These are phyloP conservation scores for Gila robusta DNA, from an alignment of 2,797 vertebrate species.

Conservation along the genomic window DNA sequence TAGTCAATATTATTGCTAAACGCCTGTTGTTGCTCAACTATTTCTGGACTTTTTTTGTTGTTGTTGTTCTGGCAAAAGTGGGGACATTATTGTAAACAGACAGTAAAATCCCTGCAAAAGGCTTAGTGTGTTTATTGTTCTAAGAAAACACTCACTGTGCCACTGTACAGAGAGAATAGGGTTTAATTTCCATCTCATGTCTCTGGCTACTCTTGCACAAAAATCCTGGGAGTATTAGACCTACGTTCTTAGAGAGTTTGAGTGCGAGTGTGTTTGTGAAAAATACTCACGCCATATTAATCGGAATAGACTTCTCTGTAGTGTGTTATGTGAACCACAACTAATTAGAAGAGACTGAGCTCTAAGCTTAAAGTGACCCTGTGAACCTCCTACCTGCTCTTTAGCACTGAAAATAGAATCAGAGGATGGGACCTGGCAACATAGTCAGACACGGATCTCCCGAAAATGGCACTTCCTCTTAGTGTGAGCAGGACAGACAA, in stretches of 20 bases:
- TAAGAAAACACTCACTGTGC: not conserved
- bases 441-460: constrained; percentile 43
- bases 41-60: not conserved
- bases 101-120: not conserved
- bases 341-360: constrained; percentile 48
- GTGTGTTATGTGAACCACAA: constrained; percentile 34
- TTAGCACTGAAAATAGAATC: constrained; percentile 3
- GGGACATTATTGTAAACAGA: constrained; percentile 1
- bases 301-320: constrained; percentile 47
- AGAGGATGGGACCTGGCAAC: constrained; percentile 25
- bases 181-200: constrained; percentile 4
- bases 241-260: not conserved
- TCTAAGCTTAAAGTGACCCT: constrained; percentile 20
- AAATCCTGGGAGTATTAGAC: constrained; percentile 21
- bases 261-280: constrained; percentile 6
- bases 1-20: not conserved
- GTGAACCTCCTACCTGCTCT: constrained; percentile 31
- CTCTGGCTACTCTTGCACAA: constrained; percentile 22
- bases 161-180: not conserved
- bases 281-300: constrained; percentile 51
- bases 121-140: not conserved
- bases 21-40: not conserved
- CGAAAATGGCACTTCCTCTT: constrained; percentile 71
- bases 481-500: constrained; percentile 65
- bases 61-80: not conserved